These are phyloP conservation scores for Huso huso DNA, from an alignment of 2,797 vertebrate species.

Conservation along the genomic window DNA sequence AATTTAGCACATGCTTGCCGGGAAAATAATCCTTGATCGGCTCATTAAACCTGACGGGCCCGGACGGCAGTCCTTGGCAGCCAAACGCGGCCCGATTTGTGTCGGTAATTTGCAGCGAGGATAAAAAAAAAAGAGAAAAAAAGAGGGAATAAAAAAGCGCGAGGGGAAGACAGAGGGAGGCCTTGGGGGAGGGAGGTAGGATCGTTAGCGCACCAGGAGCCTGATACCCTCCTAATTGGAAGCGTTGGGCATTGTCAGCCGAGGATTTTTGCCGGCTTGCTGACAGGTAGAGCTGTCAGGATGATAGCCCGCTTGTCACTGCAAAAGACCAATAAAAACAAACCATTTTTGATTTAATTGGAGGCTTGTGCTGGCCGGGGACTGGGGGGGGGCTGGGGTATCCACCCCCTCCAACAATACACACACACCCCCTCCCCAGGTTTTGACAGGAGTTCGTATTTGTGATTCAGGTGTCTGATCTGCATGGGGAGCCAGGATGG, in stretches of 20 bases:
- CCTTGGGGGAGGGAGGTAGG: slow-evolving; percentile 68
- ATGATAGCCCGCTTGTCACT: slow-evolving; percentile 99
- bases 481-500: too few relatives aligned
- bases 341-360: slow-evolving; percentile 99
- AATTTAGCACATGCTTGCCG: slow-evolving; percentile 86
- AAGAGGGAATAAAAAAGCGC: slow-evolving; percentile 27
- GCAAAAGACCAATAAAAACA: slow-evolving; percentile 99
- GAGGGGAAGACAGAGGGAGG: slow-evolving; percentile 50
- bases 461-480: too few relatives aligned
- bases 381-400: slow-evolving; percentile 33
- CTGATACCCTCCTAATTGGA: slow-evolving; percentile 97
- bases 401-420: slow-evolving; percentile 10
- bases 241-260: slow-evolving; percentile 99
- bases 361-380: slow-evolving; percentile 71
- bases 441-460: too few relatives aligned
- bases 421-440: slow-evolving; percentile 1
- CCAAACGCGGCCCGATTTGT: slow-evolving; percentile 87
- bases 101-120: slow-evolving; percentile 92
- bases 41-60: slow-evolving; percentile 99
- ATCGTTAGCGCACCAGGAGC: slow-evolving; percentile 88
- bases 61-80: slow-evolving; percentile 65
- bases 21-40: slow-evolving; percentile 92
- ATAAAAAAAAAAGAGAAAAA: slow-evolving; percentile 57
- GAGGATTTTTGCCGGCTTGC: slow-evolving; percentile 88
- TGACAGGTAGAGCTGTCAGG: slow-evolving; percentile 97